Evolutionary conservation across 2,888 invertebrate genomes (phyloP), one percentile per base, ranked within the genome.

Genomic region (Trichogramma evanescens): DNA sequence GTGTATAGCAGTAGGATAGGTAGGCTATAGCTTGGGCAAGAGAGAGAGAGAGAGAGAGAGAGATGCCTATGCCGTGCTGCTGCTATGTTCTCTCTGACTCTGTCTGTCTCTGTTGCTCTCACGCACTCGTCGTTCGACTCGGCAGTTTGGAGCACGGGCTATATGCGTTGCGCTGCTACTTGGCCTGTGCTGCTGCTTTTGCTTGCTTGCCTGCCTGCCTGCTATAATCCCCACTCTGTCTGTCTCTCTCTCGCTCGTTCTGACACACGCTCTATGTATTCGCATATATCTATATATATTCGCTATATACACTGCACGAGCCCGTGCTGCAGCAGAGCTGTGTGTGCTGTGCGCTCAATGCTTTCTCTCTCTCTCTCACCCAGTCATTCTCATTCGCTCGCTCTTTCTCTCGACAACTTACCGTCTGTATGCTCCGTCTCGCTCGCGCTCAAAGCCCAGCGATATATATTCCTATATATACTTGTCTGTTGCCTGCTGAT

Each of bases 41-140:
- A 64, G 67, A 66, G 66, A 67, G 63, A 63, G 58, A 67, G 63
- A 63, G 58, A 58, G 50, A 56, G 57, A 63, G 51, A 57, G 59
- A 50, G 51, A 56, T 54, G 65, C 63, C 63, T 62, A 61, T 56
- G 57, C 53, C 61, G 49, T 39, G 53, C 53, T 43, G 43, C 42
- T 42, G 53, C 50, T 49, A 7, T 4, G n/a, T 49, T 26, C 49
- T 8, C 6, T 8, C 13, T 5, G 13, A 10, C 5, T 13, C 10
- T 13, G 49, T n/a, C 7, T 49, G 13, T 10, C 6, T 13, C 26
- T 10, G 26, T 10, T 13, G 13, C 13, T 13, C 13, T 13, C 13
- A 49, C 49, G 38, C 49, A 38, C 49, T 8, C 6, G 44, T 6
- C 44, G 44, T n/a, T 50, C 43, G 60, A 56, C 56, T 56, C 54